Conservation (phyloP, 2,113 vertebrate species). For the Cynocephalus volans region DNA sequence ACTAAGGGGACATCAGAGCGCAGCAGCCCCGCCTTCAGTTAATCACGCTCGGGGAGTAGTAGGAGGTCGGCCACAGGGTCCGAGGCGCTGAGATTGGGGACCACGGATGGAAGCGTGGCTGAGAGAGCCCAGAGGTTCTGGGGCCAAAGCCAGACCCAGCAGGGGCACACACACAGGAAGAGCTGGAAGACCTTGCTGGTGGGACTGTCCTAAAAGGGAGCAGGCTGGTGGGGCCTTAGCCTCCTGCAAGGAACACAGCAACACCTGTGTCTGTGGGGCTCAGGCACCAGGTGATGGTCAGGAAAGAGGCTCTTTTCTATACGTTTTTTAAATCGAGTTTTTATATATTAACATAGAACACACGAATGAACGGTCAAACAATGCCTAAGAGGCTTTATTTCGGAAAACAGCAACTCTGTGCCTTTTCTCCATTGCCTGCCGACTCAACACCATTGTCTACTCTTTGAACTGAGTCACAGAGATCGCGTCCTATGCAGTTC, state of each 20-base stretch:
- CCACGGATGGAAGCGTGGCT: not conserved
- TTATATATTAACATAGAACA: not conserved
- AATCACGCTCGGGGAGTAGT: too few relatives aligned
- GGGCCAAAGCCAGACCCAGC: not conserved
- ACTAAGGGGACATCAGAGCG: accelerated
- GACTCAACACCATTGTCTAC: not conserved
- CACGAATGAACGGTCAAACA: not conserved
- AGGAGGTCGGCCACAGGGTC: too few relatives aligned
- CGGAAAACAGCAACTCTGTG: not conserved
- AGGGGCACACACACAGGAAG: not conserved
- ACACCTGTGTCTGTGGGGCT: not conserved
- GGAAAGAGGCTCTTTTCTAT: not conserved
- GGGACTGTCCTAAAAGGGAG: not conserved
- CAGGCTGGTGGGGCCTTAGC: not conserved
- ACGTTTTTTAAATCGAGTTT: not conserved
- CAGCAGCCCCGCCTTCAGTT: not conserved
- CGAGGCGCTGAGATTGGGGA: not conserved
- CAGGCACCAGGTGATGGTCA: not conserved
- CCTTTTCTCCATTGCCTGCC: not conserved
- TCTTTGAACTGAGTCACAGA: not conserved
- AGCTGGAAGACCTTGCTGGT: not conserved
- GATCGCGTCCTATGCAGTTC: not conserved
- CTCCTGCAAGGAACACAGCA: not conserved
- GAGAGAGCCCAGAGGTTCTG: not conserved
- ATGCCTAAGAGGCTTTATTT: not conserved